Percentiles rank a stretch among this genome's conserved stretches.
Evolutionary conservation across 2,888 invertebrate genomes (phyloP).

Genomic region (Melipona beecheii): DNA sequence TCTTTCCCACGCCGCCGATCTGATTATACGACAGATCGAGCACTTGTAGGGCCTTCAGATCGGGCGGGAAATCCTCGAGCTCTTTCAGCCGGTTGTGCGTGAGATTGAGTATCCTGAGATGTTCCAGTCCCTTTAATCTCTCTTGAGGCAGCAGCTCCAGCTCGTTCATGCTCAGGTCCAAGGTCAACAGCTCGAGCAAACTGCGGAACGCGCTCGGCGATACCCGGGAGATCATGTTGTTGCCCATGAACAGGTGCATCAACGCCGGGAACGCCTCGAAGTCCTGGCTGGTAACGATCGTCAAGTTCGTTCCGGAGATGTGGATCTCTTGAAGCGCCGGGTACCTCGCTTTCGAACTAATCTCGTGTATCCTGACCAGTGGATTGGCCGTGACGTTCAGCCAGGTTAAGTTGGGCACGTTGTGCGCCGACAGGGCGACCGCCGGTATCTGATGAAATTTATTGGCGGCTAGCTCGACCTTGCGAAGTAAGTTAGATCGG

Average conservation of each 20-base stretch:
- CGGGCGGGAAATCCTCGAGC: constrained; percentile 91
- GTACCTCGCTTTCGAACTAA: constrained; percentile 88
- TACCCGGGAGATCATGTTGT: constrained; percentile 91
- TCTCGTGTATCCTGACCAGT: constrained; percentile 90
- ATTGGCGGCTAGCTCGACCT: constrained; percentile 92
- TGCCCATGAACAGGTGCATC: constrained; percentile 89
- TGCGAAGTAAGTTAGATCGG: constrained; percentile 89
- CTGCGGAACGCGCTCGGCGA: constrained; percentile 94
- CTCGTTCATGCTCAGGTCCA: constrained; percentile 93
- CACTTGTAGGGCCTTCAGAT: constrained; percentile 91
- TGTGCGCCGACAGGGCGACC: constrained; percentile 90
- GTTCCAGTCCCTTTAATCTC: constrained; percentile 91
- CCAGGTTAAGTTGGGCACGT: constrained; percentile 89
- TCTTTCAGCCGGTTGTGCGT: constrained; percentile 93
- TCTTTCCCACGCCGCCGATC: constrained; percentile 90
- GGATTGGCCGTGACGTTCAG: constrained; percentile 94
- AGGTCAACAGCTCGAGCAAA: constrained; percentile 89
- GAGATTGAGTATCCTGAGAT: constrained; percentile 91
- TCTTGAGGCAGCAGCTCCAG: constrained; percentile 93
- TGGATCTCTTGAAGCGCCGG: constrained; percentile 93
- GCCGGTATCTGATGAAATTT: constrained; percentile 92
- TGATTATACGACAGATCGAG: constrained; percentile 94
- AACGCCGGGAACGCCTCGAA: constrained; percentile 93
- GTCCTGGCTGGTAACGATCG: constrained; percentile 93
- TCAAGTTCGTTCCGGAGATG: constrained; percentile 91